phyloP scores from a whole-genome alignment of 2,797 vertebrate species.

The Pseudochromis fuscus region DNA sequence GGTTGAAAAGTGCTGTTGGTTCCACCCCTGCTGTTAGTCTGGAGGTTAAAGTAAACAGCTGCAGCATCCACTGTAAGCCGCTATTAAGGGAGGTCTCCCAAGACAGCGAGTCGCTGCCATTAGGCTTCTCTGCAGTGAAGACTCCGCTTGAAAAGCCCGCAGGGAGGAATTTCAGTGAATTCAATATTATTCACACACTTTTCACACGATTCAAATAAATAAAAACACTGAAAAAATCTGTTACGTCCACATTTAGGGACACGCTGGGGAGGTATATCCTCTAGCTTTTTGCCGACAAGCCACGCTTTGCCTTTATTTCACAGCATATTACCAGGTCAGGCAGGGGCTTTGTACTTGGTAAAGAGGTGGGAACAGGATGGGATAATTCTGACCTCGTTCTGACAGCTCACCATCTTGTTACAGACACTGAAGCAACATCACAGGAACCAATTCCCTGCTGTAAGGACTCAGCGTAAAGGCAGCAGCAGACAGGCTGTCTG shows the following conservation, averaged over 20 bases:
- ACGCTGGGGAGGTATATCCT: conserved; percentile 35
- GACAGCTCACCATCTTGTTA: conserved; percentile 65
- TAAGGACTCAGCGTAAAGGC: conserved; percentile 23
- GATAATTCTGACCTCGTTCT: conserved; percentile 64
- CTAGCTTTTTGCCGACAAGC: conserved; percentile 9
- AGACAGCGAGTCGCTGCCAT: conserved; percentile 52
- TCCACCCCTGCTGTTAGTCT: conserved; percentile 38
- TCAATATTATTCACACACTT: conserved; percentile 50
- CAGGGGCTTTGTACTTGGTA: conserved; percentile 34
- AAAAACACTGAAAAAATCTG: conserved; percentile 31
- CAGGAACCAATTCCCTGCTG: conserved; percentile 54
- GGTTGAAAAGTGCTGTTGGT: conserved; percentile 37
- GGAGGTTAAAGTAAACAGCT: conserved; percentile 57
- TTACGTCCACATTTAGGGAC: conserved; percentile 21
- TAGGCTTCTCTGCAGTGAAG: conserved; percentile 28
- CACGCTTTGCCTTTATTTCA: conserved; percentile 46
- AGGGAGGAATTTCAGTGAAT: conserved; percentile 42
- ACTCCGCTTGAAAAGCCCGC: conserved; percentile 41
- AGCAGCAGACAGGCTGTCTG: conserved; percentile 31
- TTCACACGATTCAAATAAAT: conserved; percentile 28
- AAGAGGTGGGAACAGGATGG: conserved; percentile 51
- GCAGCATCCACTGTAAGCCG: conserved; percentile 32
- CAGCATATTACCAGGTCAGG: conserved; percentile 45
- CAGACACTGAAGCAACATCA: conserved; percentile 51
- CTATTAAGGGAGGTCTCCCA: conserved; percentile 29